Evolutionary conservation across 2,113 vertebrate genomes (phyloP).

Genomic region (Myiozetetes cayanensis): DNA sequence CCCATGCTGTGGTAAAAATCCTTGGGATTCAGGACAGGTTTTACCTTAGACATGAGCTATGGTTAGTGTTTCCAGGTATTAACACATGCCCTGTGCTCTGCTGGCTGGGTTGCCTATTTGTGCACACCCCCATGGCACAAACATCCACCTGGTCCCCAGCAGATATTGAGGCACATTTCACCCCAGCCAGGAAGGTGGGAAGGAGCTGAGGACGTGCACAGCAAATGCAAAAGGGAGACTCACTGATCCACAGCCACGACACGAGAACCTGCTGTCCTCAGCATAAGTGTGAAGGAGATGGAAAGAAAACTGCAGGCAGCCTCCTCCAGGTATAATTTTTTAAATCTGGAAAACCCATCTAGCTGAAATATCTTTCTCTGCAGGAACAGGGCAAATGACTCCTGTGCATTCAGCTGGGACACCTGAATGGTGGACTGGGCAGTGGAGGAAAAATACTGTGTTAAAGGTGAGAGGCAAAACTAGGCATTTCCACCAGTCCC

Average conservation of each 20-base stretch:
- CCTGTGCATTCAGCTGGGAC: neutral
- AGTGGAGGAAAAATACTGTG: neutral
- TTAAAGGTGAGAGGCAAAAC: neutral
- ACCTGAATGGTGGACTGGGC: neutral
- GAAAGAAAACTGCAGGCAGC: constrained; percentile 6
- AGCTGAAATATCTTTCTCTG: constrained; percentile 35
- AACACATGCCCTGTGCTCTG: neutral
- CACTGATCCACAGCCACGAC: neutral
- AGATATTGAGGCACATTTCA: neutral
- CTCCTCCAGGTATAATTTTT: constrained; percentile 20
- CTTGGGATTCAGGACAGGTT: neutral
- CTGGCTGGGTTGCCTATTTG: neutral
- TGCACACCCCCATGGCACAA: accelerated
- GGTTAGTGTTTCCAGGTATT: neutral
- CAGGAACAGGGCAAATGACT: neutral
- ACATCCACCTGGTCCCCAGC: neutral
- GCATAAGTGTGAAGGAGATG: neutral
- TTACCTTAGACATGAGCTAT: neutral
- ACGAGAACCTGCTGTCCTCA: neutral
- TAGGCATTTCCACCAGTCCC: neutral
- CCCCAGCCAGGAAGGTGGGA: neutral
- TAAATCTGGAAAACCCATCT: constrained; percentile 8
- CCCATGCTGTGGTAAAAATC: neutral
- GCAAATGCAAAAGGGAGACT: neutral
- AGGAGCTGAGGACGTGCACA: accelerated